A percentile compares a stretch with the other conserved stretches of the same genome.
These are phyloP conservation scores for Zoanthus gigantus DNA, from an alignment of 92 coral and sea anemone genomes.

Conservation along the genomic window DNA sequence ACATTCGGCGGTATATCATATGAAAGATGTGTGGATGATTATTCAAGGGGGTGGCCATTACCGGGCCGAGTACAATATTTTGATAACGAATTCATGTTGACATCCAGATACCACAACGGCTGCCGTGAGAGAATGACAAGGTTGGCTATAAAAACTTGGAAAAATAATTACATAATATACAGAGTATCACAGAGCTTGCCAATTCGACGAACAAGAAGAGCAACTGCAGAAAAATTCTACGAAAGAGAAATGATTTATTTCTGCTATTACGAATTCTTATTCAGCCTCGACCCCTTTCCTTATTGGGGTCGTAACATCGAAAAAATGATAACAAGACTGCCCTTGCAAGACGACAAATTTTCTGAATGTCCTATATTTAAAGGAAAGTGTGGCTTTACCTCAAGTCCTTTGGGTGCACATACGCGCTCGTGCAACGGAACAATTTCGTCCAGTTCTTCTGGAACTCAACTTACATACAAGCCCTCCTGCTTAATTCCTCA, in stretches of 20 bases:
- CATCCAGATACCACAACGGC: slow-evolving; percentile 71
- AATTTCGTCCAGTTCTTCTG: background rate
- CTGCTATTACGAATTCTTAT: slow-evolving; percentile 64
- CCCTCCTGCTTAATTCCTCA: background rate
- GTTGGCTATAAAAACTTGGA: slow-evolving; percentile 65
- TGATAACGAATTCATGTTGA: slow-evolving; percentile 62
- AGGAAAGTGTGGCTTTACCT: slow-evolving; percentile 31
- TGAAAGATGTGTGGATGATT: slow-evolving; percentile 16
- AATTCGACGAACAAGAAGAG: slow-evolving; percentile 34
- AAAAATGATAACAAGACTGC: slow-evolving; percentile 56
- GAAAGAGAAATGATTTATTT: slow-evolving; percentile 55
- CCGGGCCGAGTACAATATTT: slow-evolving; percentile 66
- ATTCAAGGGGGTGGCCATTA: slow-evolving; percentile 68
- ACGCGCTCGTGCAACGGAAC: slow-evolving; percentile 25
- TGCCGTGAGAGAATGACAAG: slow-evolving; percentile 78
- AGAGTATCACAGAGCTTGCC: slow-evolving; percentile 83
- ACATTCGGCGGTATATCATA: slow-evolving; percentile 27
- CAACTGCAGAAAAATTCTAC: slow-evolving; percentile 54
- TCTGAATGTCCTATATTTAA: background rate
- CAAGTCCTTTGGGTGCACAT: background rate
- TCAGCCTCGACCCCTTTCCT: slow-evolving; percentile 72
- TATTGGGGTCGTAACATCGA: slow-evolving; percentile 88
- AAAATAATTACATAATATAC: slow-evolving; percentile 57
- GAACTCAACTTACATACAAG: slow-evolving; percentile 6
- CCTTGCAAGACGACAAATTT: slow-evolving; percentile 7